phyloP scores from a whole-genome alignment of 1,140 invertebrate genomes.

The Saccostrea glomerata region DNA sequence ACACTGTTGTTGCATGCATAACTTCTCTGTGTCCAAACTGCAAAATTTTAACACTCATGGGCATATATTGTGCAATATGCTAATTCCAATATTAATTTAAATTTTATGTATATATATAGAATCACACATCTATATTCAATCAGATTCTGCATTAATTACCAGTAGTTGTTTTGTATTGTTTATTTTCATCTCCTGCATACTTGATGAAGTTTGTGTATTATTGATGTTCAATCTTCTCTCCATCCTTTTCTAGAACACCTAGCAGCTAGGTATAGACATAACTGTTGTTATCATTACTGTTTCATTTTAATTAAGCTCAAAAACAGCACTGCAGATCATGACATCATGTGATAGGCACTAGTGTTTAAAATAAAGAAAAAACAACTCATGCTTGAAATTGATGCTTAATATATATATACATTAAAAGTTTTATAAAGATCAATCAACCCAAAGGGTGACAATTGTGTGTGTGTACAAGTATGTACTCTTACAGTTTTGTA shows the following conservation, averaged over 20 bases:
- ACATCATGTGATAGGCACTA: background rate
- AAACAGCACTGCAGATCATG: background rate
- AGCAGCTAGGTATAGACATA: background rate
- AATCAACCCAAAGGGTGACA: background rate
- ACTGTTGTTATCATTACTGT: background rate
- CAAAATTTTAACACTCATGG: background rate
- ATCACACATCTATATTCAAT: background rate
- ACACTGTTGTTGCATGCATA: constrained; percentile 1
- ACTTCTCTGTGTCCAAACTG: constrained; percentile 24
- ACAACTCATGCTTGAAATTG: background rate
- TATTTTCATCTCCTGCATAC: background rate
- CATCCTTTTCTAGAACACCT: background rate
- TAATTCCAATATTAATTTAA: constrained; percentile 14
- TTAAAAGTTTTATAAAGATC: background rate
- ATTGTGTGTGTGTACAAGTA: background rate
- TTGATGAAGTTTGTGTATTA: background rate
- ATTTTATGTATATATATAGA: background rate
- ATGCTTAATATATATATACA: no score
- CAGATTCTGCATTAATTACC: background rate
- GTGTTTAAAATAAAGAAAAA: background rate
- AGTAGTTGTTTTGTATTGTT: background rate
- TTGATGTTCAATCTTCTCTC: no score
- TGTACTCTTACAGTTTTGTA: background rate
- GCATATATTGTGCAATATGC: constrained; percentile 29
- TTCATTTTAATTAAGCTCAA: background rate